A percentile compares a stretch with the other conserved stretches of the same genome.
These are phyloP conservation scores for Scaptomyza graminum DNA, from an alignment of 1,140 invertebrate species.

Conservation along the genomic window DNA sequence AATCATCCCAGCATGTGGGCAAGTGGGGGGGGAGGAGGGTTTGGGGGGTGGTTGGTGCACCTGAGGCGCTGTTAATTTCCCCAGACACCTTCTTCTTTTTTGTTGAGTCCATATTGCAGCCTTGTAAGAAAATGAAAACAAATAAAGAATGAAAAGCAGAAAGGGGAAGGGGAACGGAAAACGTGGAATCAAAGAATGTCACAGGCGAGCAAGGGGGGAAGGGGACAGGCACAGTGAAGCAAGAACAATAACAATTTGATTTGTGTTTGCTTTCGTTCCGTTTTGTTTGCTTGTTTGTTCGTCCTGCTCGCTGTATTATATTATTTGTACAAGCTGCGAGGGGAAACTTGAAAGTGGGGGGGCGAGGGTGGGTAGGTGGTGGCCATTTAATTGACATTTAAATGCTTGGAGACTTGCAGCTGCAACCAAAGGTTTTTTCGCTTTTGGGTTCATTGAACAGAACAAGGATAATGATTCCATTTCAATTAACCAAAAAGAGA, in stretches of 20 bases:
- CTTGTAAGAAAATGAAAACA: conserved; percentile 59
- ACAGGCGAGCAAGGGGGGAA: conserved; percentile 33
- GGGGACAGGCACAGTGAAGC: conserved; percentile 18
- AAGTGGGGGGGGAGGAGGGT: background rate
- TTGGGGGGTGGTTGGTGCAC: conserved; percentile 20
- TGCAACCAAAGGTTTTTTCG: conserved; percentile 28
- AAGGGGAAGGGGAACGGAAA: background rate
- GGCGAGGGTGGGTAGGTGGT: background rate
- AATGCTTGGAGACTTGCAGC: conserved; percentile 33
- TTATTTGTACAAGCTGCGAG: background rate
- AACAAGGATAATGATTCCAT: conserved; percentile 40
- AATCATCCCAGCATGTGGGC: conserved; percentile 35
- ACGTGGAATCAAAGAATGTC: conserved; percentile 26
- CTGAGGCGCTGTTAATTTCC: conserved; percentile 77
- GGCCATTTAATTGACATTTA: conserved; percentile 36
- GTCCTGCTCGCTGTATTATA: background rate
- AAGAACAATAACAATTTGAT: conserved; percentile 71
- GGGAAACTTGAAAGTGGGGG: no score
- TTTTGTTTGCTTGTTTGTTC: conserved; percentile 48
- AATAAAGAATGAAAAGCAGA: conserved; percentile 50
- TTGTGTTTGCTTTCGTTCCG: conserved; percentile 63
- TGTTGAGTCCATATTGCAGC: conserved; percentile 27
- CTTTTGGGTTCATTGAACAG: conserved; percentile 44
- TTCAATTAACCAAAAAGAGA: conserved; percentile 25
- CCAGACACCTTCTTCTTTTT: conserved; percentile 73